phyloP scores from a whole-genome alignment of 1,140 invertebrate genomes.

The Babylonia areolata region DNA sequence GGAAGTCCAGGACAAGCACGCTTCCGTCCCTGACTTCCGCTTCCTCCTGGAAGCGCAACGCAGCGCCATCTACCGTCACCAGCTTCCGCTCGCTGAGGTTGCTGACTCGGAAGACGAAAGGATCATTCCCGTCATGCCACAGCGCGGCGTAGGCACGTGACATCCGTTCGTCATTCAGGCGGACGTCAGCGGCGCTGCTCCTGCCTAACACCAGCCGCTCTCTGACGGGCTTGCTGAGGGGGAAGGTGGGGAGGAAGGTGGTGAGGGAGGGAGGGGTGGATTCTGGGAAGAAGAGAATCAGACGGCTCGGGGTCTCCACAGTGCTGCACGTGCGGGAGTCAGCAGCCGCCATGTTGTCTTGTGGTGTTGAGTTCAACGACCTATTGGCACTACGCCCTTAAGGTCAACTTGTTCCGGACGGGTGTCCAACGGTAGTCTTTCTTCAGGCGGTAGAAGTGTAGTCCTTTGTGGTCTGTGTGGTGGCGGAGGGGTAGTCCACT shows the following conservation, averaged over 20 bases:
- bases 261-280: neutral
- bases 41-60: constrained; percentile 23
- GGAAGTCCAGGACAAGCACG: constrained; percentile 29
- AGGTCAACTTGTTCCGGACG: too few species aligned
- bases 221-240: neutral
- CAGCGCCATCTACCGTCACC: constrained; percentile 23
- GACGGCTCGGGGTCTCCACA: constrained; percentile 27
- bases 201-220: constrained; percentile 10
- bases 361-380: too few species aligned
- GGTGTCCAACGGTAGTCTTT: too few species aligned
- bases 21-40: constrained; percentile 32
- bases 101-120: constrained; percentile 39
- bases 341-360: neutral
- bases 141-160: constrained; percentile 31
- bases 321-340: constrained; percentile 20
- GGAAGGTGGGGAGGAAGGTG: constrained; percentile 17
- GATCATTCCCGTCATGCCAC: constrained; percentile 32
- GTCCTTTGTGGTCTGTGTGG: too few species aligned
- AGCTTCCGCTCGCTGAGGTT: constrained; percentile 39
- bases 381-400: too few species aligned
- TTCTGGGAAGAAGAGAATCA: constrained; percentile 29
- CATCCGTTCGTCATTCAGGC: constrained; percentile 40
- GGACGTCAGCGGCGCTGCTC: constrained; percentile 24
- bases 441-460: too few species aligned
- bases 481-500: too few species aligned